Base-by-base conservation (phyloP, 2,888 invertebrate genomes). In the Harpalus rufipes region DNA sequence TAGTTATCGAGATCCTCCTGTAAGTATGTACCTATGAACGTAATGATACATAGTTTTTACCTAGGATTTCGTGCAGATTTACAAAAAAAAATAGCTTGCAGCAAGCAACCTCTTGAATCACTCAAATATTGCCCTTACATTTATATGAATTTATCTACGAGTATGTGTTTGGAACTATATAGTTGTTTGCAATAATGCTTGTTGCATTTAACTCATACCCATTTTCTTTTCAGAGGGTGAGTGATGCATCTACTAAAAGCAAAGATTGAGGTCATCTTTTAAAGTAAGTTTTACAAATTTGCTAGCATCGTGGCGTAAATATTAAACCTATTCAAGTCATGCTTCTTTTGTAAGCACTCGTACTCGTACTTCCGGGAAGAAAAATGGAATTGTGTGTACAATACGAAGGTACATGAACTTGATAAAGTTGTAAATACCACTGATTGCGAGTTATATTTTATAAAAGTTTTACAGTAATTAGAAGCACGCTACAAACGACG, bases 381-480 rank as follows among this genome's bases (percentile, higher is more conserved):
- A 51, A 51, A 51, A 51, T 51, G 14, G 59, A 59, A 59, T 59
- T 59, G 59, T 59, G 59, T 14, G 16, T 59, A 59, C n/a, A 32
- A 32, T 32, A 32, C 32, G 32, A 63, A n/a, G 68, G 68, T 32
- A 39, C n/a, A 68, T 39, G 68, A 39, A 68, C 39, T 68, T 32
- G 68, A 68, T 68, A 68, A 68, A 68, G 68, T 68, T 68, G 68
- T 68, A 68, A 68, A 68, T 68, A 39, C 68, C 32, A 10, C 32
- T 68, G 68, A 68, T 68, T 68, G 25, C 68, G 68, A 14, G n/a
- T 68, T 32, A 32, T 65, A 65, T 65, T 65, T 65, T 65, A 65
- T 65, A 65, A 68, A 68, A 68, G 68, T 68, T 68, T 21, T 39
- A 68, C 21, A 63, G 63, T 68, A 68, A 68, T 68, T 68, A 68